phyloP scores from a whole-genome alignment of 2,888 invertebrate species.

The Cryptus armator region DNA sequence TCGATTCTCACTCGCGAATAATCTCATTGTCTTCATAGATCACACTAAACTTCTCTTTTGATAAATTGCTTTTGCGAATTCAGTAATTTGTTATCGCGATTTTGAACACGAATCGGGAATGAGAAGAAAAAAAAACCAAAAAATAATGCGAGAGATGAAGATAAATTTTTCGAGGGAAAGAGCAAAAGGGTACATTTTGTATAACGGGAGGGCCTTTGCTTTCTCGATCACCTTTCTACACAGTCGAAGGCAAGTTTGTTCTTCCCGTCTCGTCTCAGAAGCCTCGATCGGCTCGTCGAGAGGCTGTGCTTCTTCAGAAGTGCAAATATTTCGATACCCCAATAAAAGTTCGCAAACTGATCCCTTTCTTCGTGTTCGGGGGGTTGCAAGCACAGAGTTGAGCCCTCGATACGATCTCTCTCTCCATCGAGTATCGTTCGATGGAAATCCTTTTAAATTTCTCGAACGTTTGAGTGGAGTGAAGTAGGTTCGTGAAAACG shows the following conservation, averaged over 20 bases:
- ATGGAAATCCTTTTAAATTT: slow-evolving; percentile 74
- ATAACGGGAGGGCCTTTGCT: slow-evolving; percentile 5
- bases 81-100: neutral
- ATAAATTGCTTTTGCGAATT: neutral
- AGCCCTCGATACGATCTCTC: slow-evolving; percentile 33
- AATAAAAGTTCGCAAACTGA: slow-evolving; percentile 75
- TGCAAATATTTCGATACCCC: slow-evolving; percentile 71
- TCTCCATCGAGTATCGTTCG: slow-evolving; percentile 75
- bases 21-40: slow-evolving; percentile 63
- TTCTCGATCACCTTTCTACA: slow-evolving; percentile 19
- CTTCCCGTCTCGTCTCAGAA: neutral
- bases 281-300: slow-evolving; percentile 47
- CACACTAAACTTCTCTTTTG: neutral
- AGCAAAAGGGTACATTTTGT: neutral
- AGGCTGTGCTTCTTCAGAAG: slow-evolving; percentile 60
- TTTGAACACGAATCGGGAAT: neutral
- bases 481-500: slow-evolving; percentile 11
- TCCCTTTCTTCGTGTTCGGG: neutral
- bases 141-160: neutral
- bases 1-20: slow-evolving; percentile 55
- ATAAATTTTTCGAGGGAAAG: neutral
- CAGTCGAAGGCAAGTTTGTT: slow-evolving; percentile 1
- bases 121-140: neutral
- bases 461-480: slow-evolving; percentile 32
- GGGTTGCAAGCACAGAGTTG: slow-evolving; percentile 11